These are phyloP conservation scores for Sternarchorhynchus goeldii DNA, from an alignment of 2,797 vertebrate species.

Conservation along the genomic window DNA sequence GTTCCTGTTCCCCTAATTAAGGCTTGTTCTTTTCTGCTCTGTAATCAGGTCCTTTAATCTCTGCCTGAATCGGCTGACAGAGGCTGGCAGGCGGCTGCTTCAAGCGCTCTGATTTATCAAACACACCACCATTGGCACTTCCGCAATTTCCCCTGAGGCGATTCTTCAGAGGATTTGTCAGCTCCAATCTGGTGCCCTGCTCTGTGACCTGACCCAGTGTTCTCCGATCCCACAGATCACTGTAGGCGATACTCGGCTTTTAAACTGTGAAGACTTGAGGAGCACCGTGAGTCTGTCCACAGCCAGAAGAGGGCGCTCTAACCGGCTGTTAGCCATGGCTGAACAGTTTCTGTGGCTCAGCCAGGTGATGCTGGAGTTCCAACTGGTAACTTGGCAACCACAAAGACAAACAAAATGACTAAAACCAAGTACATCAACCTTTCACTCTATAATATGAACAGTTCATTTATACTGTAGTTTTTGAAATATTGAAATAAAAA, in stretches of 20 bases:
- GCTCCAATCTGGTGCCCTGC: conserved; percentile 43
- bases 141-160: conserved; percentile 59
- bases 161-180: conserved; percentile 60
- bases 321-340: neutral
- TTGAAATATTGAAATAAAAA: too few species aligned
- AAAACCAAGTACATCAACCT: neutral
- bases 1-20: conserved; percentile 54
- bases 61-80: conserved; percentile 53
- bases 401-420: conserved; percentile 23
- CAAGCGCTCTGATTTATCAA: conserved; percentile 60
- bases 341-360: conserved; percentile 22
- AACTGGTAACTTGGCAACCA: conserved; percentile 51
- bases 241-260: conserved; percentile 38
- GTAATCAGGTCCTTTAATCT: conserved; percentile 59
- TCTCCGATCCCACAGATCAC: conserved; percentile 39
- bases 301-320: neutral
- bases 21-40: conserved; percentile 51
- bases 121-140: conserved; percentile 56
- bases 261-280: conserved; percentile 19
- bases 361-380: neutral
- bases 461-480: neutral
- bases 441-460: neutral
- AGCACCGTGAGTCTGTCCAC: neutral
- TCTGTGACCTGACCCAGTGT: conserved; percentile 25
- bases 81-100: conserved; percentile 46